Evolutionary conservation across 1,140 invertebrate genomes (phyloP).

Genomic region (Dendroctonus ponderosae): DNA sequence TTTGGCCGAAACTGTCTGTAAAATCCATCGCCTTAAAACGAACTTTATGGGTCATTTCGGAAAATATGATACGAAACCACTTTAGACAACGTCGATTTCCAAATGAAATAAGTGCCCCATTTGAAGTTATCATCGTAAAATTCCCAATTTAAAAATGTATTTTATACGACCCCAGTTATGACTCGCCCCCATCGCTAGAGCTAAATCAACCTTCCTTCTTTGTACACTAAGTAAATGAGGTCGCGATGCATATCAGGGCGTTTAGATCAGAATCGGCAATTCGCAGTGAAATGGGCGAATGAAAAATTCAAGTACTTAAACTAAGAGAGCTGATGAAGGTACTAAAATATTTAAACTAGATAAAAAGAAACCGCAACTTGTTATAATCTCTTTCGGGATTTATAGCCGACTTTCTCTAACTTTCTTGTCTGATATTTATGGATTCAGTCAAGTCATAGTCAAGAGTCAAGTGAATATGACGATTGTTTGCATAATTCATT

Average conservation of each 20-base stretch:
- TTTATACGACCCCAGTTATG: slow-evolving; percentile 29
- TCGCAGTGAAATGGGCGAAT: background rate
- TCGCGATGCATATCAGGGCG: slow-evolving; percentile 11
- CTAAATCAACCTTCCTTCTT: slow-evolving; percentile 20
- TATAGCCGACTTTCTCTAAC: too few species aligned
- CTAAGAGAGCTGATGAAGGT: too few species aligned
- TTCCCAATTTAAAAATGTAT: slow-evolving; percentile 34
- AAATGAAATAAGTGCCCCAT: slow-evolving; percentile 30
- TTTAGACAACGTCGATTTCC: slow-evolving; percentile 19
- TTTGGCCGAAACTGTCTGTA: too few species aligned
- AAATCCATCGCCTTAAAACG: slow-evolving; percentile 18
- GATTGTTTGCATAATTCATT: too few species aligned
- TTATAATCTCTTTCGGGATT: too few species aligned
- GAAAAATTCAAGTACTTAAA: too few species aligned
- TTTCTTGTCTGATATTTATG: too few species aligned
- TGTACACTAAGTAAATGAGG: slow-evolving; percentile 14
- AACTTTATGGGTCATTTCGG: slow-evolving; percentile 22
- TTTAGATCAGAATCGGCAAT: background rate
- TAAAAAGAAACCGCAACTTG: too few species aligned
- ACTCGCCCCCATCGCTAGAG: background rate
- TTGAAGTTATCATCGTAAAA: slow-evolving; percentile 30
- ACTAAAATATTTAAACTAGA: too few species aligned
- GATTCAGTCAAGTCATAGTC: too few species aligned
- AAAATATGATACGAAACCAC: slow-evolving; percentile 15
- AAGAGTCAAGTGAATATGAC: too few species aligned